A percentile compares a stretch with the other conserved stretches of the same genome.
phyloP scores from a whole-genome alignment of 2,113 vertebrate genomes.

The Zosterops lateralis region DNA sequence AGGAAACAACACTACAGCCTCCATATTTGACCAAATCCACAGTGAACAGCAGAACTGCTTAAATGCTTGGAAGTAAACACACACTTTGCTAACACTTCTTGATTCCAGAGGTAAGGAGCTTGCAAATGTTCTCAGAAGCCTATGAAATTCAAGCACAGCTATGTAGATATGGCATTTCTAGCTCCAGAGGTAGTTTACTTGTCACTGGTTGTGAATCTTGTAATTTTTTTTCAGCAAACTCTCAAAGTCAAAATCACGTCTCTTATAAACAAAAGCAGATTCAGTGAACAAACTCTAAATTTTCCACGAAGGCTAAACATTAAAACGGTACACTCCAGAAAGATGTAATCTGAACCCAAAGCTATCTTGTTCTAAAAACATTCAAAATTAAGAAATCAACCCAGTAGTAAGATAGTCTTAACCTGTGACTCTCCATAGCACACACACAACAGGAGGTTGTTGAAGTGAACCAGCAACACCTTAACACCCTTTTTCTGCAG shows the following conservation, averaged over 20 bases:
- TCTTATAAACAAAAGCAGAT: background rate
- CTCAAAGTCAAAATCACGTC: background rate
- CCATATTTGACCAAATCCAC: background rate
- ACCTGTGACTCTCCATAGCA: background rate
- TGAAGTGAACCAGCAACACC: background rate
- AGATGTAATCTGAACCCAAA: background rate
- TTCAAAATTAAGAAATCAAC: background rate
- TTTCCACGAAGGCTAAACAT: background rate
- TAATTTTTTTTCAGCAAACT: background rate
- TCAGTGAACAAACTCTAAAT: background rate
- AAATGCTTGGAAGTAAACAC: background rate
- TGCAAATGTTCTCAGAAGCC: background rate
- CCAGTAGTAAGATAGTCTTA: background rate
- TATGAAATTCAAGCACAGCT: background rate
- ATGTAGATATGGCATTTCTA: background rate
- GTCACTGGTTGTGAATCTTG: background rate
- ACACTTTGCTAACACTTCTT: background rate
- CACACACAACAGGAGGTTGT: background rate
- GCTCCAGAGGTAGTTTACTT: background rate
- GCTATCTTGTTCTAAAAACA: background rate
- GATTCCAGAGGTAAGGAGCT: background rate
- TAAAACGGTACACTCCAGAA: background rate
- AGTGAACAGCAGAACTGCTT: background rate
- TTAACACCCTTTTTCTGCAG: background rate
- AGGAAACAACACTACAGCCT: background rate